Conservation (phyloP, 2,797 vertebrate species). For the Chaetodon trifasciatus region DNA sequence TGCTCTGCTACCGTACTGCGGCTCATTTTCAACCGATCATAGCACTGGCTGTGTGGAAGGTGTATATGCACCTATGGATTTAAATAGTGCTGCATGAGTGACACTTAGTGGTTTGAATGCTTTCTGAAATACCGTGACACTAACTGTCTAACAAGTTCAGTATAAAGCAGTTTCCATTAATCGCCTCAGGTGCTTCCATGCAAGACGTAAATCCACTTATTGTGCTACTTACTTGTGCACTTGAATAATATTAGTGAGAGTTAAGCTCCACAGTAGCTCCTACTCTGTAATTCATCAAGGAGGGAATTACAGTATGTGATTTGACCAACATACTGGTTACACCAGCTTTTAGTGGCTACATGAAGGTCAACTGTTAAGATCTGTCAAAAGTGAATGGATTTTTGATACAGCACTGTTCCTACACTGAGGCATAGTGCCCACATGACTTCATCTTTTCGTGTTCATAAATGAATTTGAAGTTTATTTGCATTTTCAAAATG, state of each 20-base stretch:
- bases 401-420: background rate
- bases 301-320: conserved; percentile 8
- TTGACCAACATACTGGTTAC: background rate
- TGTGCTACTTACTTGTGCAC: conserved; percentile 9
- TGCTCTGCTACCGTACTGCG: conserved; percentile 39
- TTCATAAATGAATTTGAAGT: conserved; percentile 7
- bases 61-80: conserved; percentile 48
- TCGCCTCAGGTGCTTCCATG: conserved; percentile 28
- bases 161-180: conserved; percentile 12
- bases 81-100: conserved; percentile 62
- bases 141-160: conserved; percentile 49
- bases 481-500: conserved; percentile 11
- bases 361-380: conserved; percentile 11
- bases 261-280: conserved; percentile 1
- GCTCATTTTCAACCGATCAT: conserved; percentile 56
- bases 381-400: conserved; percentile 6
- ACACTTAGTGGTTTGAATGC: conserved; percentile 62
- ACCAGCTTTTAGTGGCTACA: conserved; percentile 1
- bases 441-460: background rate
- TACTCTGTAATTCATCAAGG: conserved; percentile 27
- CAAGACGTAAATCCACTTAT: conserved; percentile 25
- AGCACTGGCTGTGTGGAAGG: conserved; percentile 42
- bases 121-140: conserved; percentile 42
- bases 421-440: background rate
- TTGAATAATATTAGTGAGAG: conserved; percentile 23